These are phyloP conservation scores for Bubo scandiacus DNA, from an alignment of 2,113 vertebrate species.

Conservation along the genomic window DNA sequence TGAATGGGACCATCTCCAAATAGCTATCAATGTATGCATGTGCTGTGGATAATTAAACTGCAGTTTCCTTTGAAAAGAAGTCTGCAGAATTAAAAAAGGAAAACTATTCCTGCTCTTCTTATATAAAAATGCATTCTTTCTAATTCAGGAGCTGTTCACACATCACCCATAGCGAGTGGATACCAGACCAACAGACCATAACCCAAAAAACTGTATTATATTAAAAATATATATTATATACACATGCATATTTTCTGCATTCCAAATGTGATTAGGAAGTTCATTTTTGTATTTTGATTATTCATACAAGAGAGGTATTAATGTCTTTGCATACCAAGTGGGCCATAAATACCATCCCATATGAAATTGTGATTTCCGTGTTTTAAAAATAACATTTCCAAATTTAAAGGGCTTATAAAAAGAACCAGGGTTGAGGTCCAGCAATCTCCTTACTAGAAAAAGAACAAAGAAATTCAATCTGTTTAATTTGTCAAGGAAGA, in stretches of 20 bases:
- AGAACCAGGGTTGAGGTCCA: background rate
- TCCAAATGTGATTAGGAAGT: background rate
- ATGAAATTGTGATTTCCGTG: background rate
- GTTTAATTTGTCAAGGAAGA: background rate
- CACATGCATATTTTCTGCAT: background rate
- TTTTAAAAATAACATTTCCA: background rate
- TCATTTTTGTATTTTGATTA: background rate
- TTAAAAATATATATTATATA: background rate
- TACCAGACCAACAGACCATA: background rate
- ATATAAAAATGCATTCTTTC: background rate
- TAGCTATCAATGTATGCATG: background rate
- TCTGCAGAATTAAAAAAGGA: background rate
- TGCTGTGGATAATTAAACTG: background rate
- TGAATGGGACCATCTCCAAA: background rate
- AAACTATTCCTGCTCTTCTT: background rate
- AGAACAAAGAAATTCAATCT: background rate
- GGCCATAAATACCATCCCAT: background rate
- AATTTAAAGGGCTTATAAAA: background rate
- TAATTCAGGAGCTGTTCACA: background rate
- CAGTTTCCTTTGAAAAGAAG: background rate
- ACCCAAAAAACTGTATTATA: background rate
- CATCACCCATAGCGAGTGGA: background rate
- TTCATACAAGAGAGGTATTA: background rate
- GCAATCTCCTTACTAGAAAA: background rate
- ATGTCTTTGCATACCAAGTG: background rate